A percentile compares a stretch with the other conserved stretches of the same genome.
Evolutionary conservation across 2,797 vertebrate genomes (phyloP).

Genomic region (Pelochelys cantorii): DNA sequence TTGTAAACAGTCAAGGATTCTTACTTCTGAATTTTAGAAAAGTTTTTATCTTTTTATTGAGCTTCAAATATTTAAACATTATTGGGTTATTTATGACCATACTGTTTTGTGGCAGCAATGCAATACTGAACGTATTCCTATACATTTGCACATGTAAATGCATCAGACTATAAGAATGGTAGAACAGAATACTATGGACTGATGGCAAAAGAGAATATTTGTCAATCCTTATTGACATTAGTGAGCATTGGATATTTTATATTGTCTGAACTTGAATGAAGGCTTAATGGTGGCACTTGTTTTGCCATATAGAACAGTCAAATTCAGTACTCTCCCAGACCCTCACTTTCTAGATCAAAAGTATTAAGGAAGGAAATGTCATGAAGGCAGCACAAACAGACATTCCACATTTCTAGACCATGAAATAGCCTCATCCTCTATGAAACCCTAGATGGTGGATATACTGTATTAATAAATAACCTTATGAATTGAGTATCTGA

Average conservation of each 20-base stretch:
- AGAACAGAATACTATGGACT: conserved; percentile 5
- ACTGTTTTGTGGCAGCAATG: conserved; percentile 42
- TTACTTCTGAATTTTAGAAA: conserved; percentile 33
- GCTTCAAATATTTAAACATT: conserved; percentile 11
- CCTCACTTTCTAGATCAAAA: background rate
- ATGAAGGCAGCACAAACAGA: conserved; percentile 54
- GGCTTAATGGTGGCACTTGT: conserved; percentile 23
- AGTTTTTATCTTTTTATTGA: conserved; percentile 15
- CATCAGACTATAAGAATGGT: conserved; percentile 17
- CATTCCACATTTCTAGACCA: conserved; percentile 58
- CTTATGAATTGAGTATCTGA: conserved; percentile 59
- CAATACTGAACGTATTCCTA: background rate
- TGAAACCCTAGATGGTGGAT: conserved; percentile 29
- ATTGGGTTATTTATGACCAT: conserved; percentile 22
- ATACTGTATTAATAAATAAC: conserved; percentile 55
- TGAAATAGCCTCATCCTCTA: conserved; percentile 69
- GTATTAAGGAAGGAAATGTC: background rate
- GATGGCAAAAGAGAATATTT: conserved; percentile 29
- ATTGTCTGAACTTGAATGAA: too few species aligned
- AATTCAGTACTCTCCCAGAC: background rate
- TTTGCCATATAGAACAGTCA: background rate
- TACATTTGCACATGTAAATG: conserved; percentile 29
- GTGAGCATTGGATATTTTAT: background rate
- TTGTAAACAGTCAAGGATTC: background rate
- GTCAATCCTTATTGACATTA: conserved; percentile 4